Evolutionary conservation across 2,113 vertebrate species (phyloP), one percentile per base, ranked within the genome.

Genomic region (Burhinus bistriatus): DNA sequence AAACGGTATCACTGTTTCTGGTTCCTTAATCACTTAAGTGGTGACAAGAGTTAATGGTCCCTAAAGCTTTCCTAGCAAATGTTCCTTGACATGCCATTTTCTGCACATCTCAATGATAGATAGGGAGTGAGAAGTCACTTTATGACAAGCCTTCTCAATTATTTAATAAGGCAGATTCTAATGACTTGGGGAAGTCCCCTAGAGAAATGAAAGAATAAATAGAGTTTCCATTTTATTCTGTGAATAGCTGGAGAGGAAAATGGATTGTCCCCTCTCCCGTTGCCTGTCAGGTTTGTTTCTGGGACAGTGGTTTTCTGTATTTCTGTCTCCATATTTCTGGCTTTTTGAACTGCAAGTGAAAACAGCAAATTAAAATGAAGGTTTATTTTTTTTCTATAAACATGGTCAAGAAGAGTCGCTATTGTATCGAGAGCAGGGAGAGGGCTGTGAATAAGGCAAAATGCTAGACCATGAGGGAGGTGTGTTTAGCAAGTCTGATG

Each of bases 121-220:
- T 93, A 42, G 84, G 87, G 94, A 96, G 93, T 44, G 88, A 94
- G 96, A 85, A 96, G 97, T 93, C 94, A 90, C 93, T 97, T 97
- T 68, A 87, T 97, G 95, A 95, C 95, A 96, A 87, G 84, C 54
- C 75, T 83, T 65, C 95, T 95, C 95, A 95, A 95, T 97, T 97
- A 97, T 97, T 97, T 96, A 97, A 97, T 95, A 91, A 96, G 93
- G 81, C 83, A 96, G 87, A 80, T 87, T 95, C 89, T 83, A 95
- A 97, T 95, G 93, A 95, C 89, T 90, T 57, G 12, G 10, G 91
- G 93, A 95, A 97, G 75, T 87, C 94, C 91, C 77, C 84, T 18
- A 1, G 89, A 94, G 95, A 90, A 91, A 94, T 29, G 26, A 75
- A 83, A 49, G 81, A 80, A 95, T 95, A 95, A 94, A 95, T 83